phyloP scores from a whole-genome alignment of 2,797 vertebrate genomes.

The Cuniculus paca region DNA sequence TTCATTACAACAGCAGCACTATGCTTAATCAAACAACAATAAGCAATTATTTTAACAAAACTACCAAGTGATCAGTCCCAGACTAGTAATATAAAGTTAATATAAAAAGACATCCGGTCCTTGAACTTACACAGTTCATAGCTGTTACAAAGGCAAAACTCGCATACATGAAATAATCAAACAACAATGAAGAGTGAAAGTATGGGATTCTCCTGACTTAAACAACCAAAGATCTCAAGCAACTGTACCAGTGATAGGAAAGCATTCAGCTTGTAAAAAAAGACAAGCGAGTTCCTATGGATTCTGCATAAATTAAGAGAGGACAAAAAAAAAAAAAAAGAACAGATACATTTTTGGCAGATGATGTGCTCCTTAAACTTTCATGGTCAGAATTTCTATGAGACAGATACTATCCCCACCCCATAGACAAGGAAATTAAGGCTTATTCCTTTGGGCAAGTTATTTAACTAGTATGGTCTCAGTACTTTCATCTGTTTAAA shows the following conservation, averaged over 20 bases:
- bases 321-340: not conserved
- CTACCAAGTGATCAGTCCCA: not conserved
- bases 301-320: not conserved
- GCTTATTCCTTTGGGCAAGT: not conserved
- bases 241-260: not conserved
- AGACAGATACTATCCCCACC: not conserved
- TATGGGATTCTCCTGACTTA: not conserved
- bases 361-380: not conserved
- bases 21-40: conserved; percentile 27
- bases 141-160: not conserved
- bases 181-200: not conserved
- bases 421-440: not conserved
- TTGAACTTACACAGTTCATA: not conserved
- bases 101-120: conserved; percentile 35
- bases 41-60: not conserved
- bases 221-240: not conserved
- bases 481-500: not conserved
- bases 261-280: not conserved
- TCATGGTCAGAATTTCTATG: not conserved
- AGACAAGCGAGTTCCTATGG: not conserved
- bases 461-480: not conserved
- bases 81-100: not conserved
- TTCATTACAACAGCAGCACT: not conserved
- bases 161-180: conserved; percentile 14
- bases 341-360: not conserved